Base-by-base conservation (phyloP, 1,140 invertebrate genomes). In the Anoplolepis gracilipes region DNA sequence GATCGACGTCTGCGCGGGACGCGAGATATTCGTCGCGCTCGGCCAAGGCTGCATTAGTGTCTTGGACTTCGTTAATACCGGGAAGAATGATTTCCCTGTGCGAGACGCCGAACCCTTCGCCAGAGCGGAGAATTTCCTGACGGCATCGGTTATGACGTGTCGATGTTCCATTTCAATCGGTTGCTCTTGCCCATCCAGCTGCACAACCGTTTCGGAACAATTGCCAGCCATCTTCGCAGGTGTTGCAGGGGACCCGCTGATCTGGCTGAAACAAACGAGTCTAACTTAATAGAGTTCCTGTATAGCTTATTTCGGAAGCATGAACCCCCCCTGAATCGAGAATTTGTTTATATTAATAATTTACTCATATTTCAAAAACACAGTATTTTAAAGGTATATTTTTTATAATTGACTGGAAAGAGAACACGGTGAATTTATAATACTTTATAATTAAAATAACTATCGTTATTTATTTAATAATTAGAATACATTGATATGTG, bases 181-280 rank as follows among this genome's bases (percentile, higher is more conserved):
- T 33, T 81, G 87, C 69, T 94, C 94, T 67, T 85, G 92, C 84
- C 88, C 25, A 90, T 94, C 94, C 90, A 94, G 64, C 42, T 94
- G 91, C 86, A 94, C 69, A 93, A 94, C 72, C 85, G 94, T 94
- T 92, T 94, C 94, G 91, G 89, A 65, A 92, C 69, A 85, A 65
- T 90, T 93, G 88, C 90, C 88, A 93, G 87, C 87, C 90, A 92
- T 89, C 67, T 75, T 86, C 82, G 92, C 89, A 94, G 90, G 84
- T 85, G 92, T 86, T 85, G 91, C 78, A 94, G 92, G 92, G 85
- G 91, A 88, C 82, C 86, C 88, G 90, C 90, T 93, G 89, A 94
- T 94, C 94, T 95, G 94, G 92, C 94, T 95, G 91, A 90, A 95
- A 94, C 94, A 94, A 95, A 94, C 90, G 93, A 90, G 49, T 75